Base-by-base conservation (phyloP, 2,888 invertebrate species). In the Metellina segmentata region DNA sequence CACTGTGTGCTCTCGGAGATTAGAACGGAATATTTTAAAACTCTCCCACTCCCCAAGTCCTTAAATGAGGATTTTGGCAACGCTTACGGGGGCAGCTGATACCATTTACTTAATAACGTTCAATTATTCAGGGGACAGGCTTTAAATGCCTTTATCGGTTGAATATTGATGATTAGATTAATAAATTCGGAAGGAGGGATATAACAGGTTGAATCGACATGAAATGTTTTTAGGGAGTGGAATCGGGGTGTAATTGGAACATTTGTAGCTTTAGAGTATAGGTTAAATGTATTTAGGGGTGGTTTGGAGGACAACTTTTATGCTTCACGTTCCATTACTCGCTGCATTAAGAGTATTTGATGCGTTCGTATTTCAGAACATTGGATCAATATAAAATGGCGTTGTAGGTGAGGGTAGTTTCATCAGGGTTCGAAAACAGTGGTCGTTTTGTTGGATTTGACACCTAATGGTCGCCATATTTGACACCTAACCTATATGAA, bases 21-120 rank as follows among this genome's bases (percentile, higher is more conserved):
- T 82, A 70, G 70, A 70, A 71, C 69, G 82, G 51, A 51, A 71
- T 71, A 70, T 82, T 82, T 82, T 82, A 82, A 69, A 49, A 70
- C 71, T 48, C 79, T 20, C 75, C 34, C 75, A 16, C 75, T 75
- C 75, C 61, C 61, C 61, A 75, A 16, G 34, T 16, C 75, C 48
- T 16, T 20, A 75, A 75, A 75, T 48, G 75, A 75, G 75, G 75
- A 75, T 34, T 48, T 7, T 75, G n/a, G 52, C 8, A 78, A n/a
- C 19, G 74, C 20, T 74, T 74, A 19, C 51, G 79, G 13, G 34
- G 61, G 34, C 61, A 61, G 61, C 79, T 79, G 53, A 61, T 16
- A 9, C 79, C 79, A 52, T 78, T 52, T 61, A 79, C 53, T 53
- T 79, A 79, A 79, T 61, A 61, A 20, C 34, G 69, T 34, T 79